These are phyloP conservation scores for Capromys pilorides DNA, from an alignment of 2,797 vertebrate genomes.

Conservation along the genomic window DNA sequence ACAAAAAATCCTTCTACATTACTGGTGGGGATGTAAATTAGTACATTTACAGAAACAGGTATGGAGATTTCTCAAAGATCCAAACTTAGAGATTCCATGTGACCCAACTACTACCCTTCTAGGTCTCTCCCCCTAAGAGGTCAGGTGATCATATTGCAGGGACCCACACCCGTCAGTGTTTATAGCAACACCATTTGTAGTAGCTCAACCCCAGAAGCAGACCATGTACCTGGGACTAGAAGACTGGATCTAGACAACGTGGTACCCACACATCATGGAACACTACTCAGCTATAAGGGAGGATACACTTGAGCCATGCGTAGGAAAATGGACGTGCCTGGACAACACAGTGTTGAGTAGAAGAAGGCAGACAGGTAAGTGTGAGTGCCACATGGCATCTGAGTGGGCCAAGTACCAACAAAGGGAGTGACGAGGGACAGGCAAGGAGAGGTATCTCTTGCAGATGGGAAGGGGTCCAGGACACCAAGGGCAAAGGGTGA, in stretches of 20 bases:
- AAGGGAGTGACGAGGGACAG: not conserved
- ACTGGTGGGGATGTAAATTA: not conserved
- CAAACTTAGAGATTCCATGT: not conserved
- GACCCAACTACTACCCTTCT: not conserved
- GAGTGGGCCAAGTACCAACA: not conserved
- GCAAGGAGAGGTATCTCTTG: not conserved
- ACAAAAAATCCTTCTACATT: not conserved
- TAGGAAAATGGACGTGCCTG: not conserved
- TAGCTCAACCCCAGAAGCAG: not conserved
- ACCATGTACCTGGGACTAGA: not conserved
- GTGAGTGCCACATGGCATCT: not conserved
- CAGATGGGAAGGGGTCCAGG: not conserved
- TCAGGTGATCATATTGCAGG: not conserved
- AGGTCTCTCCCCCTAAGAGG: not conserved
- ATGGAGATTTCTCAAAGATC: not conserved
- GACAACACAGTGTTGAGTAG: not conserved
- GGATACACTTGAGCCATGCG: not conserved
- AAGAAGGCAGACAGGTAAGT: not conserved
- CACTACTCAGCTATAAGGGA: not conserved
- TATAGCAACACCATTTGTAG: not conserved
- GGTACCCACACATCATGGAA: not conserved
- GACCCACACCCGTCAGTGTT: not conserved
- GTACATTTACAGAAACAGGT: not conserved
- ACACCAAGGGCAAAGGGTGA: not conserved
- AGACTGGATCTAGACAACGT: not conserved